These are phyloP conservation scores for Calephelis virginiensis DNA, from an alignment of 1,140 invertebrate species.

Conservation along the genomic window DNA sequence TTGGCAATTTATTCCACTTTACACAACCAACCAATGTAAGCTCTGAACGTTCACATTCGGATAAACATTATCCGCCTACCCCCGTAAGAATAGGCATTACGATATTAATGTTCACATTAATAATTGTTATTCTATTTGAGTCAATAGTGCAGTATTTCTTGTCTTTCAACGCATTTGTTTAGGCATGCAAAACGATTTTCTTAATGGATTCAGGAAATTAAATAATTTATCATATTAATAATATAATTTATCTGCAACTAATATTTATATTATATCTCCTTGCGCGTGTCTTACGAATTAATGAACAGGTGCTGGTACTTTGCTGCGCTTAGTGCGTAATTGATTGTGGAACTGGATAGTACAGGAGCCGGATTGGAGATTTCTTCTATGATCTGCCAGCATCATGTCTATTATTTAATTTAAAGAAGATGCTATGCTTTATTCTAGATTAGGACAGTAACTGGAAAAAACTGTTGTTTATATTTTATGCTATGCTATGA, in stretches of 20 bases:
- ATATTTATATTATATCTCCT: conserved; percentile 30
- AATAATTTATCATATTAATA: conserved; percentile 29
- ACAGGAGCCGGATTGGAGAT: too few relatives aligned
- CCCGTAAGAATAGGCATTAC: too few relatives aligned
- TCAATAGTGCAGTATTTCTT: neutral
- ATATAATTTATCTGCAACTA: conserved; percentile 26
- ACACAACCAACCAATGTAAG: too few relatives aligned
- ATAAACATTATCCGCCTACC: too few relatives aligned
- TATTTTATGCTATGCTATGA: too few relatives aligned
- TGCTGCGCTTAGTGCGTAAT: conserved; percentile 1
- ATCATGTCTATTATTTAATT: neutral
- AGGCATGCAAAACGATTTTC: conserved; percentile 21
- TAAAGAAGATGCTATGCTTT: too few relatives aligned
- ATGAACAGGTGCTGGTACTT: conserved; percentile 22
- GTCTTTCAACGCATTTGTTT: conserved; percentile 7
- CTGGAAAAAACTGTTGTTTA: too few relatives aligned
- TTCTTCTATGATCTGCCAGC: too few relatives aligned
- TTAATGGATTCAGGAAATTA: conserved; percentile 26
- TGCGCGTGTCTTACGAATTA: conserved; percentile 30
- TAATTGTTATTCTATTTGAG: conserved; percentile 1
- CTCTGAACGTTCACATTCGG: too few relatives aligned
- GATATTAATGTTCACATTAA: neutral
- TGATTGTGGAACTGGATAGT: too few relatives aligned
- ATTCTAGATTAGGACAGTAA: too few relatives aligned
- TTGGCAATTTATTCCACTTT: too few relatives aligned